Evolutionary conservation across 2,797 vertebrate species (phyloP), one percentile per base, ranked within the genome.

Genomic region (Pseudomugil tenellus): DNA sequence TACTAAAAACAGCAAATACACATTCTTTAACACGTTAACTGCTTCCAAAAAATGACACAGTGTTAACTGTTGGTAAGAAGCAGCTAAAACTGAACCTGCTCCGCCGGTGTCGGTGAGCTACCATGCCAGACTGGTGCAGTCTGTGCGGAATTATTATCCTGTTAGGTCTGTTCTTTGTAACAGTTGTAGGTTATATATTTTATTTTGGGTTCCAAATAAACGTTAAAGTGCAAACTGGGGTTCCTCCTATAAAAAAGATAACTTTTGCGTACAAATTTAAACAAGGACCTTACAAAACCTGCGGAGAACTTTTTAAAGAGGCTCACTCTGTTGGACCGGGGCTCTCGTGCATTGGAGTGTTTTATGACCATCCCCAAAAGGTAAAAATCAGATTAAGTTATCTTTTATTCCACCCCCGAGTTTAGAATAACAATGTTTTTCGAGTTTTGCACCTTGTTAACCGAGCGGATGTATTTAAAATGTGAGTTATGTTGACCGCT

Each of bases 261-360:
- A 98, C 95, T 0, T 59, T 97, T 80, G 97, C 95, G 70, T 98
- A 98, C 88, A 98, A 97, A 79, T 97, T 96, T 86, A 91, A 91
- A 49, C 74, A 93, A 71, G 97, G 96, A 56, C 89, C 96, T 0
- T 97, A 97, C 35, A 84, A 86, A 4, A 88, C 95, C 23, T 93
- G 93, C 0, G 93, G 95, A 19, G 79, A 91, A 73, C 91, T 96
- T 86, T 97, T 96, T 72, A 95, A 92, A 0, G 96, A 98, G 9
- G 94, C 95, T 85, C 92, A 90, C 89, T 95, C 92, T 51, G 90
- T 98, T 80, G 96, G 93, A 56, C 95, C 95, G 0, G 93, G 92
- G 66, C 93, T 96, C n/a, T 83, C 86, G 37, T 92, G 92, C 58
- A 92, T 97, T 0, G 95, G 93, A 0, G 77, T 97, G 72, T 97